Evolutionary conservation across 2,113 vertebrate species (phyloP), one percentile per base, ranked within the genome.

Genomic region (Dromas ardeola): DNA sequence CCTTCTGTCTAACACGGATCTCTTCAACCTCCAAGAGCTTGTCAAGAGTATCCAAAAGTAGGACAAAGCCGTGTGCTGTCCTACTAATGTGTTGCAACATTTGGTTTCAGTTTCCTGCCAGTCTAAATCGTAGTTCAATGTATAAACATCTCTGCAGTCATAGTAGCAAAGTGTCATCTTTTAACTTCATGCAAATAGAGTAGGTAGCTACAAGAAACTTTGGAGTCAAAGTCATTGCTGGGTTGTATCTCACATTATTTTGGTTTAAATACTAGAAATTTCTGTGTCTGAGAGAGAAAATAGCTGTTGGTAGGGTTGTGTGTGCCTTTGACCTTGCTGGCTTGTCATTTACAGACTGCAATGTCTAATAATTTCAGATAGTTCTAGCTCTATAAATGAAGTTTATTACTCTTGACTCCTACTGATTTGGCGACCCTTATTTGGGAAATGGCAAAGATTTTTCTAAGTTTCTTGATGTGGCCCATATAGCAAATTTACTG

Each of bases 1-100:
- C 87, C 91, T 96, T 86, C 91, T 95, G 86, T 72, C 96, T 86
- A 63, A 53, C 83, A 42, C 70, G 50, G 36, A 73, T 81, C 78
- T 26, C 77, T 42, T 36, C 84, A 86, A 77, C 77, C 94, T 91
- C 52, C 96, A 56, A n/a, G 84, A 96, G 62, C 81, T 53, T 23
- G 34, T 77, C 90, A 92, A 36, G 77, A 95, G 63, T 53, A n/a
- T 3, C 40, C 58, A 49, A 70, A 93, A 93, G 66, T 92, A 55
- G 93, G 82, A 53, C 96, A 42, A 15, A 36, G 66, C 86, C 52
- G 7, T 14, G 85, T 49, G 82, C 88, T 95, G 82, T 16, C 85
- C 88, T 32, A 15, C 29, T 74, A 34, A 63, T 10, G 56, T 2
- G 11, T 11, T 12, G 59, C 20, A 70, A 8, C 55, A 18, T 47